Evolutionary conservation across 2,797 vertebrate species (phyloP).

Genomic region (Semotilus atromaculatus): DNA sequence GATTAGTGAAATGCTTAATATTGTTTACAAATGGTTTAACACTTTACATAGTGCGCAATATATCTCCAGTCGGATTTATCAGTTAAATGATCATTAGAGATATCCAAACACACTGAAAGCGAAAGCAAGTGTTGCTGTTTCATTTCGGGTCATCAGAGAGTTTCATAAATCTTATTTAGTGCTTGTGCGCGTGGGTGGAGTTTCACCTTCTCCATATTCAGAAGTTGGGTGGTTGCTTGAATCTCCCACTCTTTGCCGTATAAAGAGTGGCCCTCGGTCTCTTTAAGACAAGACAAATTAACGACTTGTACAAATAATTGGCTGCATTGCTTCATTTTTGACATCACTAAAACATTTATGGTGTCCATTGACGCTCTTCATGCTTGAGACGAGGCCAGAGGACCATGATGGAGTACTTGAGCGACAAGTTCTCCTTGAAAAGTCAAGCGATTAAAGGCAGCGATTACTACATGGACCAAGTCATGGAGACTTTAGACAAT

Average conservation of each 20-base stretch:
- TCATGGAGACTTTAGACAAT: slow-evolving; percentile 94
- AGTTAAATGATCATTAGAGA: slow-evolving; percentile 45
- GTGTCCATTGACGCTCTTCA: slow-evolving; percentile 50
- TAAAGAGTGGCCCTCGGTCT: slow-evolving; percentile 84
- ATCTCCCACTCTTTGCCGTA: slow-evolving; percentile 82
- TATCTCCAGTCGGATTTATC: neutral
- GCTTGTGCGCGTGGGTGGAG: slow-evolving; percentile 85
- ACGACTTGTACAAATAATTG: slow-evolving; percentile 69
- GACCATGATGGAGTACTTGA: slow-evolving; percentile 96
- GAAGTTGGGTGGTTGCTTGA: slow-evolving; percentile 81
- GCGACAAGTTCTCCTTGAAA: slow-evolving; percentile 94
- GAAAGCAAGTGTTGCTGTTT: slow-evolving; percentile 66
- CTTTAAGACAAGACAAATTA: slow-evolving; percentile 83
- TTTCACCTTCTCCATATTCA: slow-evolving; percentile 82
- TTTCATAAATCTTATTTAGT: slow-evolving; percentile 60
- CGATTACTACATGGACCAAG: slow-evolving; percentile 96
- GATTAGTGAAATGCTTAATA: neutral
- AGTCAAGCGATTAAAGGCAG: slow-evolving; percentile 85
- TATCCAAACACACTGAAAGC: slow-evolving; percentile 65
- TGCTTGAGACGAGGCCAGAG: slow-evolving; percentile 54
- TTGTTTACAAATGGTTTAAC: neutral
- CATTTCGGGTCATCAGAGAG: slow-evolving; percentile 50
- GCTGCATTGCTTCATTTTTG: slow-evolving; percentile 42
- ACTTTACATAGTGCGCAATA: neutral
- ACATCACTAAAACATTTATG: slow-evolving; percentile 62